Conservation (phyloP, 2,888 invertebrate genomes). For the Pimpla rufipes region DNA sequence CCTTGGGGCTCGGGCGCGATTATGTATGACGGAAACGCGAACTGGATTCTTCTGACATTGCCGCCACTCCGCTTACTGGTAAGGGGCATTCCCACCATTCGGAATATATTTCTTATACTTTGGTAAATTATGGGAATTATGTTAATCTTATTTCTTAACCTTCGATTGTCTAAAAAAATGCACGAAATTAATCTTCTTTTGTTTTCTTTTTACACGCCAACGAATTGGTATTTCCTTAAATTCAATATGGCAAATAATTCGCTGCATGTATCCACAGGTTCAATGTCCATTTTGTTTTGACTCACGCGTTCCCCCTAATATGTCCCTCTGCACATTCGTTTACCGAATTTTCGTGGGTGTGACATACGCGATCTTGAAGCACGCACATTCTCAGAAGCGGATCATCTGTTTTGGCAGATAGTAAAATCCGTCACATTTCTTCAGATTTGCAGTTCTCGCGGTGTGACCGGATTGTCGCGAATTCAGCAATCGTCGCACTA, state of each 20-base stretch:
- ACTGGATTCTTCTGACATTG: constrained; percentile 9
- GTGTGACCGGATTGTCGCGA: constrained; percentile 34
- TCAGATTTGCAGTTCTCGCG: constrained; percentile 65
- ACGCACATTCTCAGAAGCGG: constrained; percentile 26
- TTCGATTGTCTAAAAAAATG: not conserved
- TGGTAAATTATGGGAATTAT: not conserved
- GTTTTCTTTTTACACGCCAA: too few relatives aligned
- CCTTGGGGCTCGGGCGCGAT: constrained; percentile 20
- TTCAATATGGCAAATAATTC: not conserved
- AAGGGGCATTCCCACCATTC: constrained; percentile 1
- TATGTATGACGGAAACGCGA: constrained; percentile 25
- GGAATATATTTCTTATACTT: not conserved
- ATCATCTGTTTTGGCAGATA: constrained; percentile 39
- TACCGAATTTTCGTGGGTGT: constrained; percentile 71
- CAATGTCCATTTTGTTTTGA: not conserved
- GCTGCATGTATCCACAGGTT: not conserved
- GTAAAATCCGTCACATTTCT: constrained; percentile 68
- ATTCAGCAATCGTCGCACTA: constrained; percentile 20
- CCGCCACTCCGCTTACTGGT: not conserved
- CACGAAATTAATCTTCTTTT: too few relatives aligned
- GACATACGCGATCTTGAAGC: constrained; percentile 69
- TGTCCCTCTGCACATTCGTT: not conserved
- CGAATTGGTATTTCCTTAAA: not conserved
- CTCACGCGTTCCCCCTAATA: not conserved
- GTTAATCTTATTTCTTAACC: not conserved